These are phyloP conservation scores for Hoplostethus mediterraneus DNA, from an alignment of 2,797 vertebrate species.

Conservation along the genomic window DNA sequence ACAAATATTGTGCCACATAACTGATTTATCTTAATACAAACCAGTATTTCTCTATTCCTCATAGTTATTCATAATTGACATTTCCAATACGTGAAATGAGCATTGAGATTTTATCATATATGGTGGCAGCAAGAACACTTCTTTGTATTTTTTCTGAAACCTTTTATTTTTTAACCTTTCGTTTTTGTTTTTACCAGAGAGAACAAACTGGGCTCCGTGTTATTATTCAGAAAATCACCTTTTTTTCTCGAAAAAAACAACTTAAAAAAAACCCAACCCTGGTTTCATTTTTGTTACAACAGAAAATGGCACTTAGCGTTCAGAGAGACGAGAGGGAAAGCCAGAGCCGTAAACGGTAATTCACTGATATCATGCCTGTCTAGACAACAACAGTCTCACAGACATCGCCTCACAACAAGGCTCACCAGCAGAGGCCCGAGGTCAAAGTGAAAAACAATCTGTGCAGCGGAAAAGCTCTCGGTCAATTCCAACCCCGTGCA, in stretches of 20 bases:
- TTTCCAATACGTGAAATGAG: not conserved
- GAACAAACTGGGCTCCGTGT: constrained; percentile 4
- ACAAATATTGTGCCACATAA: not conserved
- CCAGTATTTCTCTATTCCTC: not conserved
- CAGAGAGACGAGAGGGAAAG: constrained; percentile 52
- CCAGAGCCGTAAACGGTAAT: constrained; percentile 37
- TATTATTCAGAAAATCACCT: constrained; percentile 15
- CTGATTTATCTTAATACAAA: not conserved
- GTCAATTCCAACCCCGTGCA: constrained; percentile 59
- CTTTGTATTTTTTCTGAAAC: constrained; percentile 4
- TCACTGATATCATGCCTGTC: constrained; percentile 40
- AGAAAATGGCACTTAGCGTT: constrained; percentile 22
- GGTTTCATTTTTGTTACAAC: constrained; percentile 38
- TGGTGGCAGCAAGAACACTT: constrained; percentile 29
- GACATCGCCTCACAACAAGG: constrained; percentile 25
- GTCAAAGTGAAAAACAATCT: constrained; percentile 81
- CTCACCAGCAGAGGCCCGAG: constrained; percentile 46
- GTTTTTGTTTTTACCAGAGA: constrained; percentile 3
- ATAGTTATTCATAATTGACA: not conserved
- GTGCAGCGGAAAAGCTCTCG: constrained; percentile 67
- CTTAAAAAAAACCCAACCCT: constrained; percentile 27
- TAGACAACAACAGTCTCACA: constrained; percentile 20
- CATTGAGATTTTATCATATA: constrained; percentile 49
- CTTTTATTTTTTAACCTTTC: too few species aligned
- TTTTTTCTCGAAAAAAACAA: constrained; percentile 32